These are phyloP conservation scores for Choreutis nemorana DNA, from an alignment of 2,888 invertebrate species.

Conservation along the genomic window DNA sequence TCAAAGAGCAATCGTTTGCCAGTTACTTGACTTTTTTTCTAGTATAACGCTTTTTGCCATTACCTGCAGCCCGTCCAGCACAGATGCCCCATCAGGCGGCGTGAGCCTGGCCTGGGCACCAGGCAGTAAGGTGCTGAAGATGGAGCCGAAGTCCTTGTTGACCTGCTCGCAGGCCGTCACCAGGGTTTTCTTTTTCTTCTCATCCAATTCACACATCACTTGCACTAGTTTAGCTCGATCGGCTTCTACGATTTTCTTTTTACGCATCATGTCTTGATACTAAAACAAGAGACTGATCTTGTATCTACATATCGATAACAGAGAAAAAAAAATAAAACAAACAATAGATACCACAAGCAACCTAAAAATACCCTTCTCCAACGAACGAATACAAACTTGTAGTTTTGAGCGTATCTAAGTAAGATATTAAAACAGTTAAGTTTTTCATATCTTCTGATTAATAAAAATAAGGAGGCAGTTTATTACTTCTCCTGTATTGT, in stretches of 20 bases:
- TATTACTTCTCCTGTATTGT: too few species aligned
- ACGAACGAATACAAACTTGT: too few species aligned
- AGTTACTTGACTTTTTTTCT: too few species aligned
- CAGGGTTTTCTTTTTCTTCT: conserved; percentile 87
- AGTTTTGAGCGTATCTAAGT: too few species aligned
- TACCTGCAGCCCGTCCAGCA: conserved; percentile 89
- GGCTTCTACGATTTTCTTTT: conserved; percentile 74
- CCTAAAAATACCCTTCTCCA: too few species aligned
- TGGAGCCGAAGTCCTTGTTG: conserved; percentile 92
- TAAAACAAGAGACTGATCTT: conserved; percentile 20
- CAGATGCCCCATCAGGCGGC: conserved; percentile 75
- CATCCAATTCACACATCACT: conserved; percentile 88
- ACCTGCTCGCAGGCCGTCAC: conserved; percentile 79
- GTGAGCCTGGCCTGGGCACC: conserved; percentile 89
- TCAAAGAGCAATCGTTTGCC: too few species aligned
- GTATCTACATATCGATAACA: not conserved
- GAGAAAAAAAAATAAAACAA: not conserved
- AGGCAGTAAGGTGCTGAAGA: conserved; percentile 90
- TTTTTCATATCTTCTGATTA: too few species aligned
- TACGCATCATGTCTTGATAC: conserved; percentile 75
- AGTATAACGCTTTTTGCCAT: conserved; percentile 3
- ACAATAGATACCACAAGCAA: not conserved
- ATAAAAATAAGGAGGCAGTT: too few species aligned
- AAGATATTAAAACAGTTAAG: too few species aligned
- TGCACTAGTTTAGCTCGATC: conserved; percentile 77